These are phyloP conservation scores for Albula glossodonta DNA, from an alignment of 2,113 vertebrate genomes.

Conservation along the genomic window DNA sequence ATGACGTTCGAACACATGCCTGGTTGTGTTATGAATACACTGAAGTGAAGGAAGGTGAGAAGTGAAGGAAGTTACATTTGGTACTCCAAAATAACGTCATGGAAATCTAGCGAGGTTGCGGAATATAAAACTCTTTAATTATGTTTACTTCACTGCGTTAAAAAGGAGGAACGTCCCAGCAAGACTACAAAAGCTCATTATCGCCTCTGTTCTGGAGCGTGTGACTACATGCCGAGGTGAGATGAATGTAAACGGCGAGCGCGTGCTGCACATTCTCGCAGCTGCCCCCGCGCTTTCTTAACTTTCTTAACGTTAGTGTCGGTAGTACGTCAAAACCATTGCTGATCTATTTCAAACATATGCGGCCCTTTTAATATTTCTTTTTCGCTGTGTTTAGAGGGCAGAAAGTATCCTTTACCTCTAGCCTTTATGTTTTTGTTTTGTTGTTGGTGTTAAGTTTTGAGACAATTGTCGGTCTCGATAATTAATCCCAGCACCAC, in stretches of 20 bases:
- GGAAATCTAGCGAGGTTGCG: background rate
- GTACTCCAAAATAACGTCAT: background rate
- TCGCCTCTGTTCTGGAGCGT: conserved; percentile 25
- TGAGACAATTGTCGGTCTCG: too few species aligned
- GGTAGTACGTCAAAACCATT: too few species aligned
- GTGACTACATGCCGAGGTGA: conserved; percentile 1
- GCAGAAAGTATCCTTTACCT: too few species aligned
- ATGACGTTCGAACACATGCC: background rate
- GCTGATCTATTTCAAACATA: too few species aligned
- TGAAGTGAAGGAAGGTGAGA: too few species aligned
- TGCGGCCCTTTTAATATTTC: too few species aligned
- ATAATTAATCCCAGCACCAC: background rate
- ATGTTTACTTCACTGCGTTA: conserved; percentile 5
- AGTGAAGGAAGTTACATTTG: background rate
- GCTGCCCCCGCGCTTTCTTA: background rate
- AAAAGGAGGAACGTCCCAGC: background rate
- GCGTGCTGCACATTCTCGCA: too few species aligned
- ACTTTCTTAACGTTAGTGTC: too few species aligned
- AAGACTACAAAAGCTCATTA: conserved; percentile 19
- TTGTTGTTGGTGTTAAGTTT: too few species aligned
- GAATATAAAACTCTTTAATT: background rate
- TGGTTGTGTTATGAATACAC: too few species aligned
- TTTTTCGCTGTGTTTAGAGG: too few species aligned
- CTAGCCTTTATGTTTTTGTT: too few species aligned
- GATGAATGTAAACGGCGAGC: background rate